Percentiles rank a stretch among this genome's conserved stretches.
Conservation (phyloP, 2,797 vertebrate species). For the Epinephelus malabaricus region DNA sequence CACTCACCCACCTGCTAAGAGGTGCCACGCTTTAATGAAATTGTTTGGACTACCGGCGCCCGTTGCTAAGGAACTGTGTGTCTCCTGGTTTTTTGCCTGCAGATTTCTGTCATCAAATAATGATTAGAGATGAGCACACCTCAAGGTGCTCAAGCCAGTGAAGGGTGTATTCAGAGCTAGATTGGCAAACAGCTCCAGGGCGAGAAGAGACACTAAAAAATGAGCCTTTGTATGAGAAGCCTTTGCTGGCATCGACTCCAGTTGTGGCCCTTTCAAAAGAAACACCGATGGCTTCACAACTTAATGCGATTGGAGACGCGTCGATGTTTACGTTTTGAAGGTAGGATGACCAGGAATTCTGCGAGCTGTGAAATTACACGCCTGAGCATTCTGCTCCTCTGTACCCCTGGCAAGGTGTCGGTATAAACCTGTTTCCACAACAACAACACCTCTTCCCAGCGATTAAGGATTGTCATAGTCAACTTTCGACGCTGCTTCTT, state of each 20-base stretch:
- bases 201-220: slow-evolving; percentile 51
- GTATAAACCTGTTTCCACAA: slow-evolving; percentile 61
- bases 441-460: slow-evolving; percentile 64
- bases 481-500: slow-evolving; percentile 61
- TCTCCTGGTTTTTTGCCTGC: slow-evolving; percentile 91
- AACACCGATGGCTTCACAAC: slow-evolving; percentile 70
- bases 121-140: slow-evolving; percentile 98
- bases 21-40: slow-evolving; percentile 99
- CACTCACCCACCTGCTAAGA: slow-evolving; percentile 99
- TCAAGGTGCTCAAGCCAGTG: slow-evolving; percentile 93
- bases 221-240: slow-evolving; percentile 71
- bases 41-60: slow-evolving; percentile 96
- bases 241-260: slow-evolving; percentile 56
- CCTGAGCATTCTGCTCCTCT: slow-evolving; percentile 52
- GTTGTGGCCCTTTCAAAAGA: slow-evolving; percentile 64
- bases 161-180: slow-evolving; percentile 90
- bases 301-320: slow-evolving; percentile 79
- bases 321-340: slow-evolving; percentile 71
- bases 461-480: slow-evolving; percentile 70
- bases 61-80: slow-evolving; percentile 99
- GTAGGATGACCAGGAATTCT: slow-evolving; percentile 63
- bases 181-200: slow-evolving; percentile 90
- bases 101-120: slow-evolving; percentile 99
- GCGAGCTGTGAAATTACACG: slow-evolving; percentile 64
- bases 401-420: slow-evolving; percentile 75